Evolutionary conservation across 1,140 invertebrate species (phyloP).

Genomic region (Gryllus bimaculatus): DNA sequence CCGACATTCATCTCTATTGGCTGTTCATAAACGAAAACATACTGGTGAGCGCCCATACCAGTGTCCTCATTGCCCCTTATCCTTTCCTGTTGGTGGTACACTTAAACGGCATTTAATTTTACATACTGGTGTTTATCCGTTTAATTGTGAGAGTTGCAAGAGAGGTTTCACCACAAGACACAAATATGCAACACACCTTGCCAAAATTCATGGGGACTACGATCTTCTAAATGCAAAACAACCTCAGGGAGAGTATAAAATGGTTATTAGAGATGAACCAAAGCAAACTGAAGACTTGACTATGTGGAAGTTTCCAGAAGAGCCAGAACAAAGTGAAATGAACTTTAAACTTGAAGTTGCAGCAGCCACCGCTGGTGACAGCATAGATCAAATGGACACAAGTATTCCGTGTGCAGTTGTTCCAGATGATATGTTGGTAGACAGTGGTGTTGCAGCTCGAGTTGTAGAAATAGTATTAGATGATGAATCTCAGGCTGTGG

Average conservation of each 20-base stretch:
- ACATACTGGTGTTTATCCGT: conserved; percentile 25
- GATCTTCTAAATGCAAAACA: conserved; percentile 12
- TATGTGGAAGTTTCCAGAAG: conserved; percentile 9
- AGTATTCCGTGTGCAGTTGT: conserved; percentile 19
- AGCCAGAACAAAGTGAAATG: conserved; percentile 8
- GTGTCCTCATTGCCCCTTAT: conserved; percentile 23
- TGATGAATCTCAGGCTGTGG: conserved; percentile 20
- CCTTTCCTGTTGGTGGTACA: conserved; percentile 23
- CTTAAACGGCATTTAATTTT: conserved; percentile 25
- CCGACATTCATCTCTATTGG: conserved; percentile 25
- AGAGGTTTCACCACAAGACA: conserved; percentile 24
- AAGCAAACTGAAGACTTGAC: conserved; percentile 11
- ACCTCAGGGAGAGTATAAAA: conserved; percentile 22
- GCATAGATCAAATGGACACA: conserved; percentile 7
- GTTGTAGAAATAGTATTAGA: conserved; percentile 22
- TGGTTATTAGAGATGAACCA: conserved; percentile 18
- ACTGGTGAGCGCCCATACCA: conserved; percentile 23
- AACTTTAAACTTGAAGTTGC: conserved; percentile 14
- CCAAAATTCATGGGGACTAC: conserved; percentile 19
- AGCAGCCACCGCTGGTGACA: not conserved
- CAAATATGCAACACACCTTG: conserved; percentile 24
- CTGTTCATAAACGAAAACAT: conserved; percentile 25
- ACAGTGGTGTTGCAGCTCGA: conserved; percentile 11
- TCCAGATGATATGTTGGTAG: conserved; percentile 10
- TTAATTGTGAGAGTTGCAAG: conserved; percentile 24